Evolutionary conservation across 2,888 invertebrate species (phyloP).

Genomic region (Aleiodes leptofemur): DNA sequence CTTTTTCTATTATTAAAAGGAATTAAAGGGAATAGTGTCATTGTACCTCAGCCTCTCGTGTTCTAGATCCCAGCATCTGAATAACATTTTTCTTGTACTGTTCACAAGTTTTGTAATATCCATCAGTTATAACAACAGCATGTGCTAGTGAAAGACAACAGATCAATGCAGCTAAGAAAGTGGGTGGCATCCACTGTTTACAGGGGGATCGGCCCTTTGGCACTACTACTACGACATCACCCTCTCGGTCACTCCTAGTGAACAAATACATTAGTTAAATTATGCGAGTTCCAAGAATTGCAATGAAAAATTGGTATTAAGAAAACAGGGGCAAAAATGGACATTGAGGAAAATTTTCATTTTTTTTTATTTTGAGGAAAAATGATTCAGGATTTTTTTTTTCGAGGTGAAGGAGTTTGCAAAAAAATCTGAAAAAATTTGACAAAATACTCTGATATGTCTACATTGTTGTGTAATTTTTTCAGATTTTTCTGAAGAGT

Average conservation of each 20-base stretch:
- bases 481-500: no score
- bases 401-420: no score
- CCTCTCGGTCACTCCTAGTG: conserved; percentile 56
- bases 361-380: no score
- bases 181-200: conserved; percentile 81
- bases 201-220: conserved; percentile 63
- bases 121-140: conserved; percentile 83
- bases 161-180: conserved; percentile 80
- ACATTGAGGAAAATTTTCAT: no score
- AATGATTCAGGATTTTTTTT: no score
- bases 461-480: no score
- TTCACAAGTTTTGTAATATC: conserved; percentile 85
- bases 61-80: conserved; percentile 71
- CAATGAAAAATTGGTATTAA: not conserved
- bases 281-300: not conserved
- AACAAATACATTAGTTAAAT: conserved; percentile 8
- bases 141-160: conserved; percentile 82
- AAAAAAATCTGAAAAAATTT: no score
- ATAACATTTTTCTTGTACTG: conserved; percentile 84
- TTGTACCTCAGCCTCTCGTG: conserved; percentile 63
- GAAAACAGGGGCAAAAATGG: not conserved
- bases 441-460: no score
- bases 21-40: not conserved
- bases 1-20: no score
- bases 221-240: conserved; percentile 61